Conservation (phyloP, 2,888 invertebrate species). For the Drosophila austrosaltans region DNA sequence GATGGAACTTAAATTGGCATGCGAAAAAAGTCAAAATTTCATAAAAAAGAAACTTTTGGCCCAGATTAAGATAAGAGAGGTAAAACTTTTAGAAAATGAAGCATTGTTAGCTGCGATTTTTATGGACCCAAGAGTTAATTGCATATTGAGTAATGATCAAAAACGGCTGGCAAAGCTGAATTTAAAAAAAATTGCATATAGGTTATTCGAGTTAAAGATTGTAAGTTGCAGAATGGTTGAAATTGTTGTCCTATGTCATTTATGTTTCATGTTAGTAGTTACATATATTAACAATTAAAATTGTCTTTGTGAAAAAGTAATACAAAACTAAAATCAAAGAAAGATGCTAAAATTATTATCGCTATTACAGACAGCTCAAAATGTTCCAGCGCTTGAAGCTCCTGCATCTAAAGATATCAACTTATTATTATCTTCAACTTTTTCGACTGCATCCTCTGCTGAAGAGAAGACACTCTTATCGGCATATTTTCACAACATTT, state of each 20-base stretch:
- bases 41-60: slow-evolving; percentile 17
- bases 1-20: slow-evolving; percentile 27
- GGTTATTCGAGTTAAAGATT: slow-evolving; percentile 26
- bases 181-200: slow-evolving; percentile 29
- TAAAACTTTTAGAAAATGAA: slow-evolving; percentile 23
- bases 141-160: slow-evolving; percentile 16
- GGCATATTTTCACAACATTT: slow-evolving; percentile 17
- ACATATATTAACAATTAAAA: slow-evolving; percentile 7
- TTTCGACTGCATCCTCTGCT: not conserved
- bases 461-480: slow-evolving; percentile 26
- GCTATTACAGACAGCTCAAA: slow-evolving; percentile 4
- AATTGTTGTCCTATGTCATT: slow-evolving; percentile 19
- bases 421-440: not conserved
- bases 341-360: not conserved
- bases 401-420: slow-evolving; percentile 1
- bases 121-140: slow-evolving; percentile 25
- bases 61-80: slow-evolving; percentile 17
- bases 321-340: slow-evolving; percentile 26
- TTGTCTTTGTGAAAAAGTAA: slow-evolving; percentile 21
- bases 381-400: slow-evolving; percentile 2
- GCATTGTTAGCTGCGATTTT: slow-evolving; percentile 27
- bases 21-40: slow-evolving; percentile 20
- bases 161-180: slow-evolving; percentile 21
- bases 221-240: slow-evolving; percentile 19
- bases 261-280: slow-evolving; percentile 16